Percentiles rank a stretch among this genome's conserved stretches.
These are phyloP conservation scores for Dynastes grantii DNA, from an alignment of 2,888 invertebrate species.

Conservation along the genomic window DNA sequence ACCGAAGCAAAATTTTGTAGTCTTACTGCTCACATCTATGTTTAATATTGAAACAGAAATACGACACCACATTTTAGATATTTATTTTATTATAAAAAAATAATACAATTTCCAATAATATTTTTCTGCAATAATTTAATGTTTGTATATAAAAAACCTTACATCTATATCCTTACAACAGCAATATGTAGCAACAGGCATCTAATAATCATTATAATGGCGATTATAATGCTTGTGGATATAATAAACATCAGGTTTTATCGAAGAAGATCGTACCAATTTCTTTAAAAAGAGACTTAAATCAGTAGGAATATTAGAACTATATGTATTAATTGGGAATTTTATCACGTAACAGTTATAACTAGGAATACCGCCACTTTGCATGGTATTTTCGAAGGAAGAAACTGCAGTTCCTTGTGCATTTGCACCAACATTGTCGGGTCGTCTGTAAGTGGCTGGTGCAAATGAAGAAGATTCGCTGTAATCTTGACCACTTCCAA, in stretches of 20 bases:
- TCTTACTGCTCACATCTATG: too few relatives aligned
- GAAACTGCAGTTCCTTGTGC: too few relatives aligned
- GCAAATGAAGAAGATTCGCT: background rate
- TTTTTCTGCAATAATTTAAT: too few relatives aligned
- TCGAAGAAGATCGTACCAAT: background rate
- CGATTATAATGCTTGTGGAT: constrained; percentile 5
- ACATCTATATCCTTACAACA: too few relatives aligned
- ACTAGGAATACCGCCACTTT: background rate
- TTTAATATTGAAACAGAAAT: too few relatives aligned
- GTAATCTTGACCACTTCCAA: constrained; percentile 1
- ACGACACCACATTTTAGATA: too few relatives aligned
- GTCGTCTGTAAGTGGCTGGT: constrained; percentile 1
- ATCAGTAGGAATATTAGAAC: background rate
- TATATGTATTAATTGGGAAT: constrained; percentile 8
- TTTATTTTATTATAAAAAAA: too few relatives aligned
- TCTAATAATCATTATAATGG: background rate
- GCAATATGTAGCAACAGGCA: background rate
- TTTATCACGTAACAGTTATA: constrained; percentile 21
- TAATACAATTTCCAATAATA: too few relatives aligned
- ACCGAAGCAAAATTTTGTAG: too few relatives aligned
- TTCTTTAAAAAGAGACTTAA: constrained; percentile 17
- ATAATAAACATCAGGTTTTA: background rate
- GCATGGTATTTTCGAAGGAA: background rate
- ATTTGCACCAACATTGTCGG: constrained; percentile 4
- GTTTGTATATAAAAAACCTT: background rate